Percentiles rank a stretch among this genome's conserved stretches.
phyloP scores from a whole-genome alignment of 2,888 invertebrate genomes.

The Pollenia amentaria region DNA sequence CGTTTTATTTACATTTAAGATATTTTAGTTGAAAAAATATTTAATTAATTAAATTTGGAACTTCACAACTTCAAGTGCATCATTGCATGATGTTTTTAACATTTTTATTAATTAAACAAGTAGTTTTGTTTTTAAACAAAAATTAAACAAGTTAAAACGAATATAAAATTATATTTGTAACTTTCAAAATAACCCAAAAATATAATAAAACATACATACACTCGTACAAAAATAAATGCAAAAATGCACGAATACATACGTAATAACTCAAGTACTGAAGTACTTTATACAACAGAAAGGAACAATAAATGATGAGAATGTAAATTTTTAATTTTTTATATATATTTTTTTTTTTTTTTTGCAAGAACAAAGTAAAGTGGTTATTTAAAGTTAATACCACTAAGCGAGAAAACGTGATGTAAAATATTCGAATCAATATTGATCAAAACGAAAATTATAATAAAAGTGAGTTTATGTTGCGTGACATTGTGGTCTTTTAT shows the following conservation, averaged over 20 bases:
- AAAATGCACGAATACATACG: background rate
- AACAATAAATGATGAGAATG: slow-evolving; percentile 50
- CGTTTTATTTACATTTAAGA: too few relatives aligned
- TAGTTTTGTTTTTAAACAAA: slow-evolving; percentile 15
- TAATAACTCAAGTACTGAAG: background rate
- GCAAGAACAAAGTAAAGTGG: slow-evolving; percentile 5
- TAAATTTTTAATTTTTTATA: background rate
- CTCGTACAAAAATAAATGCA: background rate
- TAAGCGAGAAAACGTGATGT: background rate
- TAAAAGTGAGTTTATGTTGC: background rate
- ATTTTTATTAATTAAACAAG: slow-evolving; percentile 35
- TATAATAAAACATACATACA: background rate
- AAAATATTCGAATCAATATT: slow-evolving; percentile 1
- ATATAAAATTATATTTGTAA: slow-evolving; percentile 30
- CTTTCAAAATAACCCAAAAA: slow-evolving; percentile 11
- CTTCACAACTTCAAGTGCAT: slow-evolving; percentile 4
- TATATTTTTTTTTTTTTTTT: background rate
- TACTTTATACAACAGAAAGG: slow-evolving; percentile 2
- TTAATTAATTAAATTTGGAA: background rate
- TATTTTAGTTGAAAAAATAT: background rate
- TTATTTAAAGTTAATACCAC: slow-evolving; percentile 7
- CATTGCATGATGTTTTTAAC: background rate
- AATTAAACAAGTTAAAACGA: slow-evolving; percentile 48
- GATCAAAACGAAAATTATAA: background rate
- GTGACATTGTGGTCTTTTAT: background rate